phyloP scores from a whole-genome alignment of 2,797 vertebrate genomes.

The Antrozous pallidus region DNA sequence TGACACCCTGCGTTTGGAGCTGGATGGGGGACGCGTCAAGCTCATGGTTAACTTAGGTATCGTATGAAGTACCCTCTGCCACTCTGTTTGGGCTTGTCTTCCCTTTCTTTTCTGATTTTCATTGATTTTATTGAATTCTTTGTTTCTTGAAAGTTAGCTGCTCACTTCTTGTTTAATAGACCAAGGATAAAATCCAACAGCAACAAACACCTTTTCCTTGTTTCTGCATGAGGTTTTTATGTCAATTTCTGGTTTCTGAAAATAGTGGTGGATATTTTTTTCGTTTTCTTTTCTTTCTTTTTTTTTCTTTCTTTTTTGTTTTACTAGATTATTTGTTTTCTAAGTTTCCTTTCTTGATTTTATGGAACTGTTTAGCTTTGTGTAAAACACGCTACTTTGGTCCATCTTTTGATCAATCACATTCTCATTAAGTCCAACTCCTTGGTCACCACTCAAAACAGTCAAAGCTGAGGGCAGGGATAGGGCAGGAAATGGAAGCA shows the following conservation, averaged over 20 bases:
- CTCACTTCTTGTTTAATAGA: constrained; percentile 76
- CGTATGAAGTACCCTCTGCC: constrained; percentile 82
- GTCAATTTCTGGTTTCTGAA: constrained; percentile 81
- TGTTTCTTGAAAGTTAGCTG: constrained; percentile 78
- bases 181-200: constrained; percentile 70
- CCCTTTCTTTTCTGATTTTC: constrained; percentile 76
- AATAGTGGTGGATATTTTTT: constrained; percentile 70
- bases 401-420: constrained; percentile 91
- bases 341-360: constrained; percentile 87
- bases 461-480: constrained; percentile 52
- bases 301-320: constrained; percentile 53
- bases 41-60: constrained; percentile 99
- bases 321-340: constrained; percentile 78
- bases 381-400: constrained; percentile 87
- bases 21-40: constrained; percentile 95
- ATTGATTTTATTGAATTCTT: constrained; percentile 79
- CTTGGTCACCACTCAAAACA: constrained; percentile 84
- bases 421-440: constrained; percentile 77
- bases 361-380: constrained; percentile 85
- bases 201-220: constrained; percentile 78
- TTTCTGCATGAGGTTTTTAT: constrained; percentile 86
- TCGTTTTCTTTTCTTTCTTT: constrained; percentile 72
- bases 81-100: constrained; percentile 83
- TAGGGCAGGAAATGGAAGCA: not conserved
- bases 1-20: constrained; percentile 93